Evolutionary conservation across 2,888 invertebrate species (phyloP).

Genomic region (Argyra leucocephala): DNA sequence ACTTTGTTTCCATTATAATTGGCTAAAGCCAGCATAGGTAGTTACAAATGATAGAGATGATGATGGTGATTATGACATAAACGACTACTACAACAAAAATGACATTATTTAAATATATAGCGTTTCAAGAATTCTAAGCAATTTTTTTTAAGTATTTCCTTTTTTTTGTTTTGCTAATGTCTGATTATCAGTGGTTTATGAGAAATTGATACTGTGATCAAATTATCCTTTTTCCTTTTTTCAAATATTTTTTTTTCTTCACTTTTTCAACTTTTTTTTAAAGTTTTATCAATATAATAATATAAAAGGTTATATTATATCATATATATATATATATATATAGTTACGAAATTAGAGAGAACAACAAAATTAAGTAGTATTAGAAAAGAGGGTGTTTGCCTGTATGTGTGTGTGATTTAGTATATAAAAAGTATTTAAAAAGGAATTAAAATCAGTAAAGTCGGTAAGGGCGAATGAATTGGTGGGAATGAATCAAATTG

Average conservation of each 20-base stretch:
- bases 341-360: too few relatives aligned
- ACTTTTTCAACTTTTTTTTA: too few relatives aligned
- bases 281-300: too few relatives aligned
- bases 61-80: not conserved
- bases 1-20: not conserved
- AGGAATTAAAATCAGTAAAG: too few relatives aligned
- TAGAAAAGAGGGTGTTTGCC: too few relatives aligned
- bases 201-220: conserved; percentile 1
- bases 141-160: not conserved
- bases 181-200: conserved; percentile 1
- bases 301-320: too few relatives aligned
- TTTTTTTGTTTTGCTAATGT: not conserved
- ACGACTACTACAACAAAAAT: not conserved
- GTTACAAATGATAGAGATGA: not conserved
- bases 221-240: not conserved
- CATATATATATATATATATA: too few relatives aligned
- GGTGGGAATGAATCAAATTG: not conserved
- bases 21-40: conserved; percentile 6
- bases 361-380: too few relatives aligned
- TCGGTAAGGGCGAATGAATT: too few relatives aligned
- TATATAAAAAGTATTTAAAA: too few relatives aligned
- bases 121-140: too few relatives aligned
- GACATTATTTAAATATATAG: not conserved
- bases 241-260: not conserved
- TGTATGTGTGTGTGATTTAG: too few relatives aligned